Evolutionary conservation across 2,797 vertebrate genomes (phyloP).

Genomic region (Neomorphus geoffroyi): DNA sequence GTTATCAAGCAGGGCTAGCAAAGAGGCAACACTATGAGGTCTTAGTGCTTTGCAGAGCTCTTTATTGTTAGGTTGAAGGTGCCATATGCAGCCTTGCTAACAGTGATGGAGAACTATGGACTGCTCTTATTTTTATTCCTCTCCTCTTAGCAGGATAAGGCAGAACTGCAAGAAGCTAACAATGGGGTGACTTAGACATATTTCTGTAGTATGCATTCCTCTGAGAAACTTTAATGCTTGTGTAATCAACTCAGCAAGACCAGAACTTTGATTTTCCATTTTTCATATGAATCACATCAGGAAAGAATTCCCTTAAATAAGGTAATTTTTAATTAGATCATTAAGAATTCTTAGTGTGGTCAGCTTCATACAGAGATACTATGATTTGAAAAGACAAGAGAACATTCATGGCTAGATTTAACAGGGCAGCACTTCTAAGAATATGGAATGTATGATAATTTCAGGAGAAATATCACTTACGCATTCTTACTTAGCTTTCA

Average conservation of each 20-base stretch:
- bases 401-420: not conserved
- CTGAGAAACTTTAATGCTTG: not conserved
- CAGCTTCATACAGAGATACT: not conserved
- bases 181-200: not conserved
- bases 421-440: not conserved
- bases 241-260: not conserved
- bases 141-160: not conserved
- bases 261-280: not conserved
- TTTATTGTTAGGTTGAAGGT: not conserved
- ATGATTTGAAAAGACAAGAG: not conserved
- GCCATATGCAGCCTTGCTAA: not conserved
- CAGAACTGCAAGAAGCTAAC: not conserved
- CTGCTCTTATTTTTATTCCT: not conserved
- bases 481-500: not conserved
- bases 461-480: not conserved
- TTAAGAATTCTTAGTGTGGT: not conserved
- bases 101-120: not conserved
- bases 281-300: not conserved
- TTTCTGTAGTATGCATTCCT: not conserved
- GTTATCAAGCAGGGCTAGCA: not conserved
- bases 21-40: not conserved
- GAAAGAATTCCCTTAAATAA: not conserved
- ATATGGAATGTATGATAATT: not conserved
- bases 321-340: not conserved
- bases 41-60: slow-evolving; percentile 3